Percentiles rank a stretch among this genome's conserved stretches.
phyloP scores from a whole-genome alignment of 2,888 invertebrate species.

The Ariolimax columbianus region DNA sequence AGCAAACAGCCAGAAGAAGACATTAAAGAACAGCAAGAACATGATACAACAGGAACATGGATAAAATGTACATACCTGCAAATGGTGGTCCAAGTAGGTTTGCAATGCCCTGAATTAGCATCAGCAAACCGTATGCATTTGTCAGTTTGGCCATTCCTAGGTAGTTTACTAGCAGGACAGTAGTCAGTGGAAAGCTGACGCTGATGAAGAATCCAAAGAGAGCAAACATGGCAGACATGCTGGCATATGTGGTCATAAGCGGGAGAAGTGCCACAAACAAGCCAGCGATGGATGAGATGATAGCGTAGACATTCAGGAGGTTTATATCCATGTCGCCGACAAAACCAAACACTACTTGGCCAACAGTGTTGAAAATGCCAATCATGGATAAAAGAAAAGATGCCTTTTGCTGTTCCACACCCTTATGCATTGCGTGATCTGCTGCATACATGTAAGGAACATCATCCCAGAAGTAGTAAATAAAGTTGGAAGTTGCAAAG shows the following conservation, averaged over 20 bases:
- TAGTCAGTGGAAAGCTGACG: constrained; percentile 91
- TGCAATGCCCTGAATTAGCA: constrained; percentile 92
- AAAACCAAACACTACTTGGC: constrained; percentile 87
- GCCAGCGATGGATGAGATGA: constrained; percentile 83
- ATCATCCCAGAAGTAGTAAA: constrained; percentile 93
- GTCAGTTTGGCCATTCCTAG: constrained; percentile 93
- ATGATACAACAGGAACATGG: no score
- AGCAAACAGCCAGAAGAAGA: no score
- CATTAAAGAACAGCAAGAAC: no score
- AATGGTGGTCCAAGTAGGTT: constrained; percentile 94
- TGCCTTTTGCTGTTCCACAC: constrained; percentile 74
- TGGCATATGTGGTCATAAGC: constrained; percentile 60
- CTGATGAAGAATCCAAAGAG: constrained; percentile 92
- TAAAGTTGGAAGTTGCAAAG: constrained; percentile 90
- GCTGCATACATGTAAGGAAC: constrained; percentile 96
- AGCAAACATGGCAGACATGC: constrained; percentile 66
- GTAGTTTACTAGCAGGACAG: constrained; percentile 92
- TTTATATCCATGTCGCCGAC: constrained; percentile 91
- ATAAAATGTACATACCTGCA: constrained; percentile 84
- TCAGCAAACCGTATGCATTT: constrained; percentile 91
- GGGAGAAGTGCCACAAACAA: constrained; percentile 73
- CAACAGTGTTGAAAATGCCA: constrained; percentile 88
- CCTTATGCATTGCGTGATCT: constrained; percentile 85
- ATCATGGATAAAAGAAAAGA: constrained; percentile 91
- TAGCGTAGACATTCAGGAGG: constrained; percentile 89